Conservation (phyloP, 2,888 invertebrate genomes). For the Zygogramma bicolorata region DNA sequence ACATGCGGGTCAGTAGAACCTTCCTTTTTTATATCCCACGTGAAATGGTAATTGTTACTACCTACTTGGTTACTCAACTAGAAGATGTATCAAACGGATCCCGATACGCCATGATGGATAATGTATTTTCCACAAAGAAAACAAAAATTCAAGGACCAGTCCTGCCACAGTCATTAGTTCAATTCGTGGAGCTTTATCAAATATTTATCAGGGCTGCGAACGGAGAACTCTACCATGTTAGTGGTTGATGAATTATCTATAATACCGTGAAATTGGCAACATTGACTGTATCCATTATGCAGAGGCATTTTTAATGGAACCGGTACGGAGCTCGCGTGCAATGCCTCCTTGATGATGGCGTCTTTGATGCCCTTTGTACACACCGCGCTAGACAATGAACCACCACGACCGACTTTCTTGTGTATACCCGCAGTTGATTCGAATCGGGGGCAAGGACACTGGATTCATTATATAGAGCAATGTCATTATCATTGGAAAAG, state of each 20-base stretch:
- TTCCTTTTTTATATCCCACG: no score
- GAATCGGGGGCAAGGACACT: conserved; percentile 41
- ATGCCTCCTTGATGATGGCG: conserved; percentile 17
- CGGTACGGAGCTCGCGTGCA: conserved; percentile 22
- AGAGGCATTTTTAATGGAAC: conserved; percentile 1
- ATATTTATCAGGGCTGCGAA: no score
- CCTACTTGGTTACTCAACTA: no score
- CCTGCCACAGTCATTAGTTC: neutral
- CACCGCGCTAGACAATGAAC: neutral
- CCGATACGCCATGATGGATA: no score
- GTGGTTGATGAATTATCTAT: neutral
- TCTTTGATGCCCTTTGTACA: conserved; percentile 14
- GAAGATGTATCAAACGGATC: no score
- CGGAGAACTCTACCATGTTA: neutral
- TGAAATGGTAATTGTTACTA: no score
- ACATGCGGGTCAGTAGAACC: no score
- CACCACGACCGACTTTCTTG: neutral
- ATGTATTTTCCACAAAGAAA: no score
- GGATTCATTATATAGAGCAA: conserved; percentile 13
- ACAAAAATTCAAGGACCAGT: no score
- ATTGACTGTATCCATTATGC: conserved; percentile 5
- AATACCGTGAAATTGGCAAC: neutral
- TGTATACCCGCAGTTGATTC: conserved; percentile 35
- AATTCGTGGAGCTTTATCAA: no score
- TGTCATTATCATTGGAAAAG: conserved; percentile 27